Base-by-base conservation (phyloP, 2,888 invertebrate species). In the Polymixis flavicincta region DNA sequence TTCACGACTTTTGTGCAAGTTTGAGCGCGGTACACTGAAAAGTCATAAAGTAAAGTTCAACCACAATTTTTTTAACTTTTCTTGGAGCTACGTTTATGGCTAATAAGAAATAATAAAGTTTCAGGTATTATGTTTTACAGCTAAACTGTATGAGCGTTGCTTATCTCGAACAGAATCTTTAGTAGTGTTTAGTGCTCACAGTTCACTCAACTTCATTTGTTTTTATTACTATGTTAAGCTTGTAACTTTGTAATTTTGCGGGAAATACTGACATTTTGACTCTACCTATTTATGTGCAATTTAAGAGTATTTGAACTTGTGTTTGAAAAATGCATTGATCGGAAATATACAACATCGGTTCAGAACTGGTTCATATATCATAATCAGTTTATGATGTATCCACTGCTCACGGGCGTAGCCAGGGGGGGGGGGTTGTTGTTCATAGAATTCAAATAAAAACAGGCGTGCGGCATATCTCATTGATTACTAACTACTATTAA, bases 101-200 rank as follows among this genome's bases (percentile, higher is more conserved):
- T 67, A 42, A 0, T 42, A 42, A 22, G n/a, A 60, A 48, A 66
- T 14, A 37, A 55, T 70, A 50, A n/a, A 22, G 42, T 83, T 68
- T 45, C 55, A 61, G 42, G 48, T 55, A 60, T 73, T 55, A 57
- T 8, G 28, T 76, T 83, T 76, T 60, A 61, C 55, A 70, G 65
- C 45, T 68, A 73, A 77, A 75, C 63, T 71, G 37, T 85, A 66
- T 66, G 45, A 37, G 54, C 48, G 50, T 52, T 54, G 11, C 54
- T 65, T 81, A 85, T 78, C 78, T 55, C 55, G 28, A 77, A 64
- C 64, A 11, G 13, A 68, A 78, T 85, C 72, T 84, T 73, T 55
- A 83, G 48, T 70, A 48, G 45, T 28, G 37, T 83, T 83, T 63
- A 69, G 65, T 66, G 71, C 50, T 57, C 28, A 14, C 32, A 37